These are phyloP conservation scores for Mirza zaza DNA, from an alignment of 2,113 vertebrate species.

Conservation along the genomic window DNA sequence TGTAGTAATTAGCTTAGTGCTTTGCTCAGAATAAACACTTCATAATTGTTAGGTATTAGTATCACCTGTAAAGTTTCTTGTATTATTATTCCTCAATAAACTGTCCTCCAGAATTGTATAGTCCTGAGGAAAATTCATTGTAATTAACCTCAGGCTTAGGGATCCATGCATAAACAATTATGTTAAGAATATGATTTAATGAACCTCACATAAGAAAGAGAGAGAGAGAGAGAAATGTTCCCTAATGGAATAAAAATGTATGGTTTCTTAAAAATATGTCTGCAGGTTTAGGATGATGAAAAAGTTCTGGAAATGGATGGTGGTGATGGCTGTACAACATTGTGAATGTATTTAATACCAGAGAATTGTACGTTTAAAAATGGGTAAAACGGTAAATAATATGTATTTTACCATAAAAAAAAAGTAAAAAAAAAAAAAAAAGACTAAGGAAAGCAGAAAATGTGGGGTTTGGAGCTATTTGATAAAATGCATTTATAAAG, in stretches of 20 bases:
- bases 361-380: not conserved
- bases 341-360: not conserved
- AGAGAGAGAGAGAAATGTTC: not conserved
- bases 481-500: constrained; percentile 46
- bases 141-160: constrained; percentile 30
- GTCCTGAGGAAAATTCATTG: constrained; percentile 29
- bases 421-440: not conserved
- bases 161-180: not conserved
- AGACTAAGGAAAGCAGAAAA: not conserved
- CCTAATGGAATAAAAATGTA: not conserved
- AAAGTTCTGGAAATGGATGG: not conserved
- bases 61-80: constrained; percentile 6
- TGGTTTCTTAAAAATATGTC: not conserved
- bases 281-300: not conserved
- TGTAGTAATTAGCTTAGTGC: not conserved
- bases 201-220: not conserved
- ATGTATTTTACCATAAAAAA: not conserved
- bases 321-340: not conserved
- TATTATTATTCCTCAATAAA: not conserved
- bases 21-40: constrained; percentile 38
- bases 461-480: not conserved
- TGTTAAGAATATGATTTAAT: constrained; percentile 30
- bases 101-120: not conserved
- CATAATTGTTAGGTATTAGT: not conserved
- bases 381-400: not conserved